A percentile compares a stretch with the other conserved stretches of the same genome.
phyloP scores from a whole-genome alignment of 2,113 vertebrate genomes.

The Dryoscopus gambensis region DNA sequence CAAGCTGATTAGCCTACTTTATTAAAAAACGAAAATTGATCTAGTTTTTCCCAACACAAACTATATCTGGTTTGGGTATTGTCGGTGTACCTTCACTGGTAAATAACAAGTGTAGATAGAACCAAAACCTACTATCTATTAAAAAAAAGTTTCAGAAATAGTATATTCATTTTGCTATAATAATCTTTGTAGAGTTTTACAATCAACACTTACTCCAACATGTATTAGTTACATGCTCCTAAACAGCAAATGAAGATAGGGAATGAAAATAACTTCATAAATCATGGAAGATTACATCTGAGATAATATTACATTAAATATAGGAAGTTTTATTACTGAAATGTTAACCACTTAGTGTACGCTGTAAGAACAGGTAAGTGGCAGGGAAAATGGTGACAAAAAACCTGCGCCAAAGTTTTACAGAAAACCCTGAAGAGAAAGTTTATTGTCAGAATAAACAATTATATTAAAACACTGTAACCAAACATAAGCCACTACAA shows the following conservation, averaged over 20 bases:
- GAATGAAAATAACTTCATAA: neutral
- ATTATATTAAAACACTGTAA: neutral
- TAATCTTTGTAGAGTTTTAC: neutral
- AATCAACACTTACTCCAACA: neutral
- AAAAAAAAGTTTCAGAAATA: neutral
- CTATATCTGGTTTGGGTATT: neutral
- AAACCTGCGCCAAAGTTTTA: accelerated
- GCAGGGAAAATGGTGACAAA: neutral
- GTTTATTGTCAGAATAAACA: neutral
- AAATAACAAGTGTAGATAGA: neutral
- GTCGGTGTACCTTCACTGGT: neutral
- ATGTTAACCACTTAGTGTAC: neutral
- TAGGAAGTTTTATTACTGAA: neutral
- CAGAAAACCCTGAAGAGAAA: neutral
- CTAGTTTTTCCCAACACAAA: neutral
- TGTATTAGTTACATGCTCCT: neutral
- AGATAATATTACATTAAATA: neutral
- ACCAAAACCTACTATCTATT: neutral
- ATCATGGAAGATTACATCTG: neutral
- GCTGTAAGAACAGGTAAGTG: neutral
- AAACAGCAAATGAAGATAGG: neutral
- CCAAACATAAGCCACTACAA: neutral
- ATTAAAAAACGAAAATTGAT: neutral
- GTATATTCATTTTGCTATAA: neutral
- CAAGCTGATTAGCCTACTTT: neutral